Conservation (phyloP, 1,140 invertebrate species). For the Magallana ariakensis region DNA sequence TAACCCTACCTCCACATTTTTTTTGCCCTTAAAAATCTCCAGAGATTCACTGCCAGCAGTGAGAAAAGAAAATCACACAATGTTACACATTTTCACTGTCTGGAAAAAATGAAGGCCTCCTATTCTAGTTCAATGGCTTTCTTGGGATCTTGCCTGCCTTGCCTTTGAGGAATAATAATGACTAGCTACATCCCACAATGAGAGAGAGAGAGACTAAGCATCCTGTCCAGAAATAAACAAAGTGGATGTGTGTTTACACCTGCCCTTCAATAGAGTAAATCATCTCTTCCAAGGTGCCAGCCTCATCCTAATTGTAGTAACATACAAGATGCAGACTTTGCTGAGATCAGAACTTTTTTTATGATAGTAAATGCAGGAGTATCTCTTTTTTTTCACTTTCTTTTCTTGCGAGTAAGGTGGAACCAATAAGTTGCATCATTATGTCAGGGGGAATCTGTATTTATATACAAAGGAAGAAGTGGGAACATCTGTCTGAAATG, state of each 20-base stretch:
- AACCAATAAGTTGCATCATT: background rate
- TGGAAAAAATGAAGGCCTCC: background rate
- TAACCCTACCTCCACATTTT: slow-evolving; percentile 18
- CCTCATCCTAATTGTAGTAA: background rate
- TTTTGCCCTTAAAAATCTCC: background rate
- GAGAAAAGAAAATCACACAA: background rate
- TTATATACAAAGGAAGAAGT: background rate
- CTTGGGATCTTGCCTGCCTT: background rate
- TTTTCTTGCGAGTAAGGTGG: slow-evolving; percentile 6
- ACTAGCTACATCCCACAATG: slow-evolving; percentile 12
- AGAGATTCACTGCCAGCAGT: background rate
- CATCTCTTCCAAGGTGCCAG: background rate
- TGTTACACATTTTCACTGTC: slow-evolving; percentile 17
- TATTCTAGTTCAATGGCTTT: slow-evolving; percentile 6
- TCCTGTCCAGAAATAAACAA: slow-evolving; percentile 36
- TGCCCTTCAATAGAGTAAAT: background rate
- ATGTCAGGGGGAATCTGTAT: slow-evolving; percentile 22
- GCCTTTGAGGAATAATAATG: slow-evolving; percentile 33
- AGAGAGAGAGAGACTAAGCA: background rate
- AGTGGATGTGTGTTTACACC: slow-evolving; percentile 29
- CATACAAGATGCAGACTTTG: background rate
- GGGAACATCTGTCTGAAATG: slow-evolving; percentile 7
- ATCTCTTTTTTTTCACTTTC: slow-evolving; percentile 10
- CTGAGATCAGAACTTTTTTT: background rate
- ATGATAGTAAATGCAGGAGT: slow-evolving; percentile 11